These are phyloP conservation scores for Cranoglanis bouderius DNA, from an alignment of 2,113 vertebrate genomes.

Conservation along the genomic window DNA sequence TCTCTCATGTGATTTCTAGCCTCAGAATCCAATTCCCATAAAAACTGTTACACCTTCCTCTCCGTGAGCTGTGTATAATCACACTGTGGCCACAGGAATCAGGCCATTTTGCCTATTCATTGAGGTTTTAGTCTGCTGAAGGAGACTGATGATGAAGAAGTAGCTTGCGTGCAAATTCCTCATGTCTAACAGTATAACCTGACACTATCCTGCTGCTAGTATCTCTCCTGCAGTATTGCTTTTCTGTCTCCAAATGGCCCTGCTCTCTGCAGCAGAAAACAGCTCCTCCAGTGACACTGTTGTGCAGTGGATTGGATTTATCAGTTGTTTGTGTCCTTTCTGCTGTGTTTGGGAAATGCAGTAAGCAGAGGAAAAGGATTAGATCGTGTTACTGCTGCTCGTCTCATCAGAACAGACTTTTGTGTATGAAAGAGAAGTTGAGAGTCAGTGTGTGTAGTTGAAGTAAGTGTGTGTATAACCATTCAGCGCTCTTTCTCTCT, in stretches of 20 bases:
- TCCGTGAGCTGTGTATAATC: constrained; percentile 41
- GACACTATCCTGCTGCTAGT: constrained; percentile 13
- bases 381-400: constrained; percentile 1
- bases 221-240: constrained; percentile 6
- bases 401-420: constrained; percentile 26
- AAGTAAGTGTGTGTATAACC: background rate
- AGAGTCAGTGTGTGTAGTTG: background rate
- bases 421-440: constrained; percentile 7
- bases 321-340: constrained; percentile 25
- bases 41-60: constrained; percentile 44
- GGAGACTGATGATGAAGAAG: background rate
- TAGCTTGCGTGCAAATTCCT: constrained; percentile 9
- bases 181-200: background rate
- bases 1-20: constrained; percentile 48
- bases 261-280: background rate
- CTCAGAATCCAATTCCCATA: constrained; percentile 50
- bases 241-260: constrained; percentile 5
- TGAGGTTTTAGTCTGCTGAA: background rate
- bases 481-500: background rate
- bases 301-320: constrained; percentile 17
- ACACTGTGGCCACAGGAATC: constrained; percentile 9
- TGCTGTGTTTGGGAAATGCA: constrained; percentile 40
- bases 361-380: constrained; percentile 44
- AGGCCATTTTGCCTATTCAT: background rate
- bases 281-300: background rate